Evolutionary conservation across 2,888 invertebrate species (phyloP).

Genomic region (Eupeodes latifasciatus): DNA sequence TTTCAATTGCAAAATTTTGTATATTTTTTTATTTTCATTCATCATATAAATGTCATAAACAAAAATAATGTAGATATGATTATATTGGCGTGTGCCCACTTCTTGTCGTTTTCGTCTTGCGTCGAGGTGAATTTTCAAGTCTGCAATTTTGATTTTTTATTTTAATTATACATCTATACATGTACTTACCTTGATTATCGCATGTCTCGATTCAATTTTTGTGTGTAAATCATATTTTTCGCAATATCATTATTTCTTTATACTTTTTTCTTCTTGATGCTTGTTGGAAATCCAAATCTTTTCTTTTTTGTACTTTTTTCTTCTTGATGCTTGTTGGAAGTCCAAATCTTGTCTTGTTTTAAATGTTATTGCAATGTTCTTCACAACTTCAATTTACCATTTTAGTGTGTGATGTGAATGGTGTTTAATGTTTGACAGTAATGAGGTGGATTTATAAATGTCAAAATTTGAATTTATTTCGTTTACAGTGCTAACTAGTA

Average conservation of each 20-base stretch:
- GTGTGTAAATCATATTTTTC: background rate
- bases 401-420: no score
- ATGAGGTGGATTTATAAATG: no score
- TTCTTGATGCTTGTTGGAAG: no score
- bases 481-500: no score
- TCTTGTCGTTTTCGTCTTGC: constrained; percentile 1
- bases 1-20: constrained; percentile 28
- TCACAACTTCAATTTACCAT: no score
- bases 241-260: background rate
- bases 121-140: constrained; percentile 21
- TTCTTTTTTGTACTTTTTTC: background rate
- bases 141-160: background rate
- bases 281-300: background rate
- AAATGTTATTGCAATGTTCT: no score
- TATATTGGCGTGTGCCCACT: constrained; percentile 44
- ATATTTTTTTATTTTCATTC: background rate
- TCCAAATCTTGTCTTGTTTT: background rate
- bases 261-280: no score
- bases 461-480: no score
- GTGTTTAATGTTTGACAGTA: no score
- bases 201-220: background rate
- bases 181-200: background rate
- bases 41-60: constrained; percentile 1
- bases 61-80: background rate
- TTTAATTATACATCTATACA: background rate